A percentile compares a stretch with the other conserved stretches of the same genome.
phyloP scores from a whole-genome alignment of 2,113 vertebrate genomes.

The Otolemur garnettii region DNA sequence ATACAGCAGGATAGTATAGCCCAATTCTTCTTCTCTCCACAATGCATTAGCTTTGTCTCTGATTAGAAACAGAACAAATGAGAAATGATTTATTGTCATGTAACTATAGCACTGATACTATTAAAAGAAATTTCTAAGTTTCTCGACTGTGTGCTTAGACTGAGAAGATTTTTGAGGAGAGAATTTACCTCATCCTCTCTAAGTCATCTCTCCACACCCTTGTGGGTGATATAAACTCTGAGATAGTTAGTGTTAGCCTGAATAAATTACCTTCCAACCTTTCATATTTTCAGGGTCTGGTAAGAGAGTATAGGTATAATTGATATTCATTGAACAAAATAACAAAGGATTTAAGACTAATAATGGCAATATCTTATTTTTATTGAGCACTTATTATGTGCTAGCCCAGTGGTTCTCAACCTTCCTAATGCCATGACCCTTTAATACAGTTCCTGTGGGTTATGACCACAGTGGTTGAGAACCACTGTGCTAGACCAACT shows the following conservation, averaged over 20 bases:
- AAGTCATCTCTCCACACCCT: accelerated
- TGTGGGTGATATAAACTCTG: accelerated
- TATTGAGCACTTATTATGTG: not conserved
- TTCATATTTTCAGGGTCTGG: not conserved
- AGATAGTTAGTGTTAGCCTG: not conserved
- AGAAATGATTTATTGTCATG: accelerated
- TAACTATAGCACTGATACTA: accelerated
- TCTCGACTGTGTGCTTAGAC: accelerated
- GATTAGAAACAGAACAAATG: accelerated
- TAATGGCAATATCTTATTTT: not conserved
- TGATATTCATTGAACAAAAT: not conserved
- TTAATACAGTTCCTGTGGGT: too few species aligned
- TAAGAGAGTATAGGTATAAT: too few species aligned
- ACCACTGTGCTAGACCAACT: too few species aligned
- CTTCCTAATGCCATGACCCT: too few species aligned
- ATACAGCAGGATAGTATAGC: accelerated
- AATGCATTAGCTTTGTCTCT: not conserved
- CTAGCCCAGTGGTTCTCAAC: too few species aligned
- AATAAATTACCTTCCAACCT: not conserved
- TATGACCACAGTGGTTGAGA: too few species aligned
- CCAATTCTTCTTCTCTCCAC: accelerated
- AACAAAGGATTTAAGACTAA: not conserved
- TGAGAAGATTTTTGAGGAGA: accelerated
- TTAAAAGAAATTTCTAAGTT: too few species aligned
- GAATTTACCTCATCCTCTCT: not conserved